A percentile compares a stretch with the other conserved stretches of the same genome.
Evolutionary conservation across 2,113 vertebrate genomes (phyloP).

Genomic region (Heteronetta atricapilla): DNA sequence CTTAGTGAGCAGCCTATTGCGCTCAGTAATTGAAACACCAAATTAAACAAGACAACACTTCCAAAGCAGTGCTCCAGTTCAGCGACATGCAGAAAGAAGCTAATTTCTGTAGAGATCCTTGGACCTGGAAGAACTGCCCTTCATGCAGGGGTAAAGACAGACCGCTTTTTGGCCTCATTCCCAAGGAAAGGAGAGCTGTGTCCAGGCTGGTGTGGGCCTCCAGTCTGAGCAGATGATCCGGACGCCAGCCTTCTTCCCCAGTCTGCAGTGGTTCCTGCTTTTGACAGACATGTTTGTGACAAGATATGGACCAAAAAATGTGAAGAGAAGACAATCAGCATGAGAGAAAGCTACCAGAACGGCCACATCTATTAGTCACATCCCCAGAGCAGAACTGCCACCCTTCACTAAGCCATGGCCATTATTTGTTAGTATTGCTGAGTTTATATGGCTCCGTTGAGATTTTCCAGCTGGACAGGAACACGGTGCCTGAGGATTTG

Average conservation of each 20-base stretch:
- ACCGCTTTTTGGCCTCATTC: neutral
- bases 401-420: neutral
- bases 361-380: neutral
- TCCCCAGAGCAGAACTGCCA: neutral
- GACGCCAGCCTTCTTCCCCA: neutral
- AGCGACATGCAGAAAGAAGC: neutral
- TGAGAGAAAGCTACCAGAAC: neutral
- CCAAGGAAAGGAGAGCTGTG: neutral
- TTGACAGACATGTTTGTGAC: neutral
- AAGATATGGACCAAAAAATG: neutral
- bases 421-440: neutral
- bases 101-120: neutral
- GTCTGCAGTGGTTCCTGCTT: neutral
- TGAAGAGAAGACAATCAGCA: neutral
- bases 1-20: neutral
- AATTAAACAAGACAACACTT: neutral
- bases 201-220: neutral
- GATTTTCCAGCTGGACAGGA: neutral
- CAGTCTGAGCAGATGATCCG: neutral
- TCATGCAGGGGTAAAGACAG: neutral
- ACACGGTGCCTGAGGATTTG: neutral
- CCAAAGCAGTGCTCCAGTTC: neutral
- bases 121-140: neutral
- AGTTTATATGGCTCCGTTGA: neutral
- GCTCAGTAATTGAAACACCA: neutral